These are phyloP conservation scores for Megaleporinus macrocephalus DNA, from an alignment of 2,113 vertebrate species.

Conservation along the genomic window DNA sequence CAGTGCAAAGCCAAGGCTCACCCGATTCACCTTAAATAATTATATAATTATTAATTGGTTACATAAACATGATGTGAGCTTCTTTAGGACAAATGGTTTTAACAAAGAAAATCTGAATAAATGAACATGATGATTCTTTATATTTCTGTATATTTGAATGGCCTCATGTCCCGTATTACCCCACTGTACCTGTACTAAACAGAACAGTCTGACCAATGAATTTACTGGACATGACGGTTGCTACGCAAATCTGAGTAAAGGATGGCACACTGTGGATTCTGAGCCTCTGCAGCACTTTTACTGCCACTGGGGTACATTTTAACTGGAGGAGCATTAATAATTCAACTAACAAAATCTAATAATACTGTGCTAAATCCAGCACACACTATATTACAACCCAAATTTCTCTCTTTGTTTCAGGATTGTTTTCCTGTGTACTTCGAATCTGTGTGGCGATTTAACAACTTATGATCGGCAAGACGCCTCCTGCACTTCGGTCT, in stretches of 20 bases:
- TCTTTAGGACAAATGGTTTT: no score
- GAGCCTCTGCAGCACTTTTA: background rate
- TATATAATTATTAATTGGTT: no score
- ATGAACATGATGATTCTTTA: no score
- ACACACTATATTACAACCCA: background rate
- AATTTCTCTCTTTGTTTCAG: background rate
- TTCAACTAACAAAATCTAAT: conserved; percentile 1
- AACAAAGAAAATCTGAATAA: no score
- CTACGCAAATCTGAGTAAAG: background rate
- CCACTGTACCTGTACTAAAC: background rate
- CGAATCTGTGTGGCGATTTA: background rate
- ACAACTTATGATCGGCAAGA: background rate
- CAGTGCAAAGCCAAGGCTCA: no score
- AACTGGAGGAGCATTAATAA: conserved; percentile 19
- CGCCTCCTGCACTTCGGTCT: background rate
- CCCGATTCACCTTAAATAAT: no score
- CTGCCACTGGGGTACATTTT: background rate
- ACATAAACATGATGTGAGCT: no score
- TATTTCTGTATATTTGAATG: no score
- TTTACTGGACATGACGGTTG: background rate
- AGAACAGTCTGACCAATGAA: background rate
- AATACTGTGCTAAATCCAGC: background rate
- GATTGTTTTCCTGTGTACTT: background rate
- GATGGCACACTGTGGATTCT: background rate
- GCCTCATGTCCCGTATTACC: no score